A percentile compares a stretch with the other conserved stretches of the same genome.
Conservation (phyloP, 2,888 invertebrate species). For the Pseudococcus jackbeardsleyi region DNA sequence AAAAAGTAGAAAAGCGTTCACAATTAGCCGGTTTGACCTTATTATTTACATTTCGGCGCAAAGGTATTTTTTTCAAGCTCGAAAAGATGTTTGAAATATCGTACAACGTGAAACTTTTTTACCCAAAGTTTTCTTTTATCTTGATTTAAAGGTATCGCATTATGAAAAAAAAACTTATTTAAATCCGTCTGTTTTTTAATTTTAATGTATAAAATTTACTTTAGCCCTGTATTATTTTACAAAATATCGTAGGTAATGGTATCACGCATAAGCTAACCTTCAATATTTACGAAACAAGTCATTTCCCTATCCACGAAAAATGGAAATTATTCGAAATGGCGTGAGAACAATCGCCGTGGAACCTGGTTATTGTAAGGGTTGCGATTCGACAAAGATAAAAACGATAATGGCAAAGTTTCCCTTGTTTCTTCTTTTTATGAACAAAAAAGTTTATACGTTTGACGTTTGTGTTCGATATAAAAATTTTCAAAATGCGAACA, state of each 20-base stretch:
- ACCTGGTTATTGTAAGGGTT: conserved; percentile 49
- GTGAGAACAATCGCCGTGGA: conserved; percentile 50
- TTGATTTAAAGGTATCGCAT: conserved; percentile 33
- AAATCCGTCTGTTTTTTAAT: conserved; percentile 49
- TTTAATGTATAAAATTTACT: conserved; percentile 51
- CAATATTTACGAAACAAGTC: conserved; percentile 52
- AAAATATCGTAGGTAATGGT: conserved; percentile 33
- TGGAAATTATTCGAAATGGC: conserved; percentile 52
- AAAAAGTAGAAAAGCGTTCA: no score
- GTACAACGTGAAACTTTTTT: conserved; percentile 36
- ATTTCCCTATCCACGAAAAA: conserved; percentile 47
- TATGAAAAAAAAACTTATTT: background rate
- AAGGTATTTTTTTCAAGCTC: background rate
- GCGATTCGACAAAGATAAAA: conserved; percentile 45
- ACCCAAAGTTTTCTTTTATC: background rate
- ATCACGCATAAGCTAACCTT: conserved; percentile 52
- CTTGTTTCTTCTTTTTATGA: conserved; percentile 49
- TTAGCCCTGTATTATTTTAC: conserved; percentile 31
- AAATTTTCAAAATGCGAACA: conserved; percentile 9
- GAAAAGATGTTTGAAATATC: conserved; percentile 25
- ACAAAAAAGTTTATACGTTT: conserved; percentile 43
- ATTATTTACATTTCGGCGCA: background rate
- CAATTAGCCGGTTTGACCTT: no score
- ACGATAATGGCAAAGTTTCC: conserved; percentile 43
- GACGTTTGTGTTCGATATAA: conserved; percentile 31